A percentile compares a stretch with the other conserved stretches of the same genome.
Evolutionary conservation across 2,113 vertebrate species (phyloP).

Genomic region (Opisthocomus hoazin): DNA sequence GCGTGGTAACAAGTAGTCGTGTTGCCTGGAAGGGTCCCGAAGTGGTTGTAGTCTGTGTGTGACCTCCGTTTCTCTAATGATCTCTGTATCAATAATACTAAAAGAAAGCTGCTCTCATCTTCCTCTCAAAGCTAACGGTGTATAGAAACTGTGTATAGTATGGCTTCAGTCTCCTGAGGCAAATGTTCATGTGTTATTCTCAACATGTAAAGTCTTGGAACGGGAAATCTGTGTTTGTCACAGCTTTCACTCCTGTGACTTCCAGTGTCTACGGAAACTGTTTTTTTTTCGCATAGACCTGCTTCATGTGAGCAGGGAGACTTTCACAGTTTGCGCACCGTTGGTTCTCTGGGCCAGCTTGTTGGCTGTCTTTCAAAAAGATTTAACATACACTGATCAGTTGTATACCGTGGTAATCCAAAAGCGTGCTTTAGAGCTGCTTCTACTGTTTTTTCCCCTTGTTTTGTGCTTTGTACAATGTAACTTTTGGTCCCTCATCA

Average conservation of each 20-base stretch:
- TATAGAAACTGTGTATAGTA: neutral
- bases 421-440: neutral
- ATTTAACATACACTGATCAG: neutral
- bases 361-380: neutral
- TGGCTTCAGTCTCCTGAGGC: neutral
- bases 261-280: neutral
- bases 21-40: neutral
- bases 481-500: neutral
- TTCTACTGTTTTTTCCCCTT: neutral
- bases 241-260: slow-evolving; percentile 21
- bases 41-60: neutral
- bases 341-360: neutral
- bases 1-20: neutral
- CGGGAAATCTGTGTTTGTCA: neutral
- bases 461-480: neutral
- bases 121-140: neutral
- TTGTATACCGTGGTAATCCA: neutral
- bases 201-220: neutral
- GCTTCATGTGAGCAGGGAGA: neutral
- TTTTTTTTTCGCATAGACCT: too few relatives aligned
- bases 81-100: neutral
- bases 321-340: neutral
- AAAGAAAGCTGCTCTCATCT: neutral
- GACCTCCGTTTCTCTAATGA: neutral
- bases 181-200: neutral